Base-by-base conservation (phyloP, 2,113 vertebrate genomes). In the Beaufortia kweichowensis region DNA sequence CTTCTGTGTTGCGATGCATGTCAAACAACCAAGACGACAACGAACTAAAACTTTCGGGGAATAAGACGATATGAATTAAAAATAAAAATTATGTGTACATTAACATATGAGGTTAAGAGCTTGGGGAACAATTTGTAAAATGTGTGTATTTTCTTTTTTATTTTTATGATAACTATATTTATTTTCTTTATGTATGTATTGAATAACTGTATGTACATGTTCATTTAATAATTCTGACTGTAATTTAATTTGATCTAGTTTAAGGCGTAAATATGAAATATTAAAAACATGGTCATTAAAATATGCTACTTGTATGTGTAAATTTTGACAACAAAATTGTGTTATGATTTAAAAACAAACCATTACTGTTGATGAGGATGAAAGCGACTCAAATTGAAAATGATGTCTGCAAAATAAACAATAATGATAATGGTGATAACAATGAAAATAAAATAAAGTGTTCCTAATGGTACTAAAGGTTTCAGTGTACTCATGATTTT, bases 1-100 rank as follows among this genome's bases (percentile, higher is more conserved):
- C 89, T 89, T 92, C 87, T 87, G 89, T 92, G 90, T 91, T 91
- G 88, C 87, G 88, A 90, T 93, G 92, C 92, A 93, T 93, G 92
- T 90, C 89, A 84, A 90, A 89, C 86, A 89, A 89, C 88, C 84
- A 85, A 87, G 78, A 86, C 77, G 84, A 89, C 85, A 80, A 87
- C 68, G 84, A 87, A 86, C 82, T 82, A 85, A 80, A 86, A 87
- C 82, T 64, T 74, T 85, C 84, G 84, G 89, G 85, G 85, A 86
- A 84, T 53, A 88, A 85, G 82, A 88, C 87, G 71, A 88, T 85
- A 84, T 83, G 86, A 90, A 85, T 86, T 76, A 83, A 86, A 80
- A 83, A 85, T 85, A 83, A 67, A 57, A 84, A 86, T 84, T 88
- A 84, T 89, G 87, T 91, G 90, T 86, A 89, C 89, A 90, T 90